Base-by-base conservation (phyloP, 2,888 invertebrate species). In the Brachycybe producta region DNA sequence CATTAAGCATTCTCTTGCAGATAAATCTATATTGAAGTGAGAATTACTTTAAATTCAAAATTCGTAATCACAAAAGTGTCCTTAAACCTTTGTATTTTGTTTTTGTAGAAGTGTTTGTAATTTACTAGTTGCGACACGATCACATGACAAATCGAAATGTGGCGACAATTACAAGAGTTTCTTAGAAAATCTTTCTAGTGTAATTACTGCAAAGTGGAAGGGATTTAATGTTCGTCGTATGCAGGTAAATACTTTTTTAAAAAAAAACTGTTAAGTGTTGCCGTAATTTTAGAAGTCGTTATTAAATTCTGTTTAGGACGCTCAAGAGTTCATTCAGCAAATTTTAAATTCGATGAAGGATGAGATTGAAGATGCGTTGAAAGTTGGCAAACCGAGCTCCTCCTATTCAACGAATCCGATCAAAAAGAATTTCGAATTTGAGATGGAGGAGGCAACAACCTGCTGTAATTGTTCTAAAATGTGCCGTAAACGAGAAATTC, bases 291-390 rank as follows among this genome's bases (percentile, higher is more conserved):
- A 27, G 17, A 3, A n/a, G 17, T 28, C n/a, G 2, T 26, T n/a
- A 26, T 15, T 15, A 15, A 11, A 21, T n/a, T 27, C 5, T 15
- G 3, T 34, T 19, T 45, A 45, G 45, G 45, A 45, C 26, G 45
- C 35, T 3, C 45, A 45, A 21, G 45, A 45, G 23, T 45, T 45
- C 24, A 21, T 21, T n/a, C 21, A 26, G 32, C 21, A 28, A 11
- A 7, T 45, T 4, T 19, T 45, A 5, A 17, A 13, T 17, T 23
- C 45, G 34, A 45, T 45, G 26, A 34, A 34, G 5, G 34, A 30
- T 7, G 45, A 45, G n/a, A 13, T 34, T n/a, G 30, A 24, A 8
- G n/a, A 13, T n/a, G 21, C 35, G 13, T 15, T 7, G n/a, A n/a
- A n/a, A n/a, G 27, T 23, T 40, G 23, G 15, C n/a, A 40, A 40